Evolutionary conservation across 2,797 vertebrate species (phyloP).

Genomic region (Mico argentatus): DNA sequence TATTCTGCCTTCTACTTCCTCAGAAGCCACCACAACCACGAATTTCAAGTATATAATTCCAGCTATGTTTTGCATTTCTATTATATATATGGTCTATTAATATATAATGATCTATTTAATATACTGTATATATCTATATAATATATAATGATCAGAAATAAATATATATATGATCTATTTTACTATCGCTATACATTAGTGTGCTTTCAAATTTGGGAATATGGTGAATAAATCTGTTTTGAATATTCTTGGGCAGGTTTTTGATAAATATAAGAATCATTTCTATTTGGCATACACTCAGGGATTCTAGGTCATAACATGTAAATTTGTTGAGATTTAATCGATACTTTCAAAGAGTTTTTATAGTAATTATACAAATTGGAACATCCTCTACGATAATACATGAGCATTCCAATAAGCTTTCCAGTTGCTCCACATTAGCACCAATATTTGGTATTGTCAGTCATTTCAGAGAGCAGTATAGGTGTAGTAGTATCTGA

Average conservation of each 20-base stretch:
- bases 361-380: background rate
- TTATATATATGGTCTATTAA: background rate
- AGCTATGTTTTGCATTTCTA: background rate
- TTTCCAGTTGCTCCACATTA: background rate
- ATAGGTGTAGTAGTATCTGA: background rate
- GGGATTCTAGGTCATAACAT: background rate
- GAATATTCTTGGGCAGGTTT: background rate
- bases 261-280: background rate
- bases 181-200: background rate
- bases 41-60: background rate
- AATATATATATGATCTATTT: background rate
- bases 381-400: background rate
- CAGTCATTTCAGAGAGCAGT: background rate
- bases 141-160: background rate
- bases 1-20: background rate
- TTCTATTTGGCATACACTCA: background rate
- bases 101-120: background rate
- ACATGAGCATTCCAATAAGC: background rate
- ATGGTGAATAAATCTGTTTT: background rate
- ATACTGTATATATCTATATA: background rate
- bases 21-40: background rate
- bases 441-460: background rate
- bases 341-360: constrained; percentile 6
- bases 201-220: background rate
- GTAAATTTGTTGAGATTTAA: background rate